A percentile compares a stretch with the other conserved stretches of the same genome.
phyloP scores from a whole-genome alignment of 2,113 vertebrate genomes.

The Argyrosomus japonicus region DNA sequence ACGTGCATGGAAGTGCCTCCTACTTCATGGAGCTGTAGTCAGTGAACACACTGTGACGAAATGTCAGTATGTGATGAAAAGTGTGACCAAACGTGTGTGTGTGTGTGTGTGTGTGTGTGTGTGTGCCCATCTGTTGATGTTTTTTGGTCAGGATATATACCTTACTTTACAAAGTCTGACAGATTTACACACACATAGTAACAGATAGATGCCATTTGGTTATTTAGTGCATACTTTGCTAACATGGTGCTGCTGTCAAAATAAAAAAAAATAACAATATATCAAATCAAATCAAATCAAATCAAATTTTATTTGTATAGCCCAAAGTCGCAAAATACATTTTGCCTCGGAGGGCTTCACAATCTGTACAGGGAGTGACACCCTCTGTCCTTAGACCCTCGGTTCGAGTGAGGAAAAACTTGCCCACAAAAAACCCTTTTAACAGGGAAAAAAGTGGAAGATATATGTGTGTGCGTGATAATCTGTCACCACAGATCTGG shows the following conservation, averaged over 20 bases:
- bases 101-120: background rate
- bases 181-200: background rate
- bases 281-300: no score
- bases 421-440: no score
- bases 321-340: no score
- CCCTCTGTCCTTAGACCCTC: no score
- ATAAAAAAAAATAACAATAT: background rate
- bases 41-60: slow-evolving; percentile 43
- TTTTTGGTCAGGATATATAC: background rate
- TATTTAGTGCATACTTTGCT: background rate
- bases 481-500: background rate
- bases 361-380: no score
- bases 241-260: background rate
- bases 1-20: background rate
- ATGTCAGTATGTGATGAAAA: slow-evolving; percentile 48
- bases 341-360: no score
- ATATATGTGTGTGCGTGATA: background rate
- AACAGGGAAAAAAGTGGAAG: no score
- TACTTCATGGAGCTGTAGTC: slow-evolving; percentile 29
- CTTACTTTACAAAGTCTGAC: slow-evolving; percentile 2
- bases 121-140: slow-evolving; percentile 7
- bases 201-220: background rate
- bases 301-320: no score
- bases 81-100: slow-evolving; percentile 25
- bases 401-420: no score